A percentile compares a stretch with the other conserved stretches of the same genome.
These are phyloP conservation scores for Chrysomela aeneicollis DNA, from an alignment of 2,888 invertebrate genomes.

Conservation along the genomic window DNA sequence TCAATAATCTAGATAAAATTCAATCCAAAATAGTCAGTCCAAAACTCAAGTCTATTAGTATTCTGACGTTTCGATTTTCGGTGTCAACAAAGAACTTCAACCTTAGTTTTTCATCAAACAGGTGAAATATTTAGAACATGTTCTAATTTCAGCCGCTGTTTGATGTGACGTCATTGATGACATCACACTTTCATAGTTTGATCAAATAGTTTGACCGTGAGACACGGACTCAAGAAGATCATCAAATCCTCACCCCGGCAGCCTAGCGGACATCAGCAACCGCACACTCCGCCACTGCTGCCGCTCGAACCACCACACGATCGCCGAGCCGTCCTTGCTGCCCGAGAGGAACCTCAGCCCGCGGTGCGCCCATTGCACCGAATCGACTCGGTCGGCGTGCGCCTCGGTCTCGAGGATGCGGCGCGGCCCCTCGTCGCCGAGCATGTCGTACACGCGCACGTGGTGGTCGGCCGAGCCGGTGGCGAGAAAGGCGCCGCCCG, in stretches of 20 bases:
- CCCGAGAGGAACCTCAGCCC: conserved; percentile 92
- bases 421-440: conserved; percentile 78
- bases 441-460: conserved; percentile 88
- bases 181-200: too few relatives aligned
- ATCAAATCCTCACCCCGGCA: conserved; percentile 54
- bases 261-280: conserved; percentile 73
- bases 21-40: too few relatives aligned
- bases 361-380: conserved; percentile 92
- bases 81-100: too few relatives aligned
- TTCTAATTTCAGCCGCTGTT: too few relatives aligned
- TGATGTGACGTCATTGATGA: too few relatives aligned
- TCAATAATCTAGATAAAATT: too few relatives aligned
- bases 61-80: too few relatives aligned
- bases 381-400: conserved; percentile 94
- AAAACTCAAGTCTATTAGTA: too few relatives aligned
- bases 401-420: conserved; percentile 78
- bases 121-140: too few relatives aligned
- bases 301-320: conserved; percentile 90
- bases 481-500: conserved; percentile 89
- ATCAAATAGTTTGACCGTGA: too few relatives aligned
- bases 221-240: too few relatives aligned
- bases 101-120: too few relatives aligned
- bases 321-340: conserved; percentile 93
- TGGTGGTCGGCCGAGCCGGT: conserved; percentile 95
- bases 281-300: conserved; percentile 87